These are phyloP conservation scores for Danio jaintianensis DNA, from an alignment of 2,797 vertebrate species.

Conservation along the genomic window DNA sequence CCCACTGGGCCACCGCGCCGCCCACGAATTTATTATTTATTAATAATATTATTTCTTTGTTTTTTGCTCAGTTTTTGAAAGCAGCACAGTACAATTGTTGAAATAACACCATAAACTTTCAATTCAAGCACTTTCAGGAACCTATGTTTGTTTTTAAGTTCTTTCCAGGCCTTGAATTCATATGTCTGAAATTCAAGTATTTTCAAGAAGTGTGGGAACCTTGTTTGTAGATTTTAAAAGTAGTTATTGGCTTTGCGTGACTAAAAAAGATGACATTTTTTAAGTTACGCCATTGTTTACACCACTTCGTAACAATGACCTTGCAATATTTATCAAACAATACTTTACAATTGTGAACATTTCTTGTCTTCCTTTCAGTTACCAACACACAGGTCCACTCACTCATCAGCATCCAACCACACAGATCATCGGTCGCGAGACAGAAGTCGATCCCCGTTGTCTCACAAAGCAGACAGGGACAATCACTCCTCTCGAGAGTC, in stretches of 20 bases:
- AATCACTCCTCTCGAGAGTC: slow-evolving; percentile 62
- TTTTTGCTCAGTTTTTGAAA: too few species aligned
- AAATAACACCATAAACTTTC: too few species aligned
- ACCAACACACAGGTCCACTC: slow-evolving; percentile 66
- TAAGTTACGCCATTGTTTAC: not conserved
- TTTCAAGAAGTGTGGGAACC: too few species aligned
- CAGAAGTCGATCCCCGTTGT: slow-evolving; percentile 79
- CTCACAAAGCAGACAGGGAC: slow-evolving; percentile 68
- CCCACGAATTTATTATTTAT: too few species aligned
- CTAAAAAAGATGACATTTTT: not conserved
- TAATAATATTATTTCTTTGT: too few species aligned
- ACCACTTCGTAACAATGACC: not conserved
- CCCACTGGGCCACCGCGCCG: too few species aligned
- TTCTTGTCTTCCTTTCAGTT: slow-evolving; percentile 69
- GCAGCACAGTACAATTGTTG: too few species aligned
- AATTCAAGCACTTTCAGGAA: too few species aligned
- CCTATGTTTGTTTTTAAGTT: too few species aligned
- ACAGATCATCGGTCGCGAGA: slow-evolving; percentile 59
- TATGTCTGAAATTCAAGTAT: too few species aligned
- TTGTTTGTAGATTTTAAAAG: not conserved
- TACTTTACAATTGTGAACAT: too few species aligned
- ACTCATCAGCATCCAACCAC: slow-evolving; percentile 63
- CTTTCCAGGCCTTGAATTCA: too few species aligned
- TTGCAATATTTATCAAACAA: not conserved
- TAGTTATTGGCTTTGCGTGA: not conserved